A percentile compares a stretch with the other conserved stretches of the same genome.
phyloP scores from a whole-genome alignment of 2,888 invertebrate species.

The Lysandra bellargus region DNA sequence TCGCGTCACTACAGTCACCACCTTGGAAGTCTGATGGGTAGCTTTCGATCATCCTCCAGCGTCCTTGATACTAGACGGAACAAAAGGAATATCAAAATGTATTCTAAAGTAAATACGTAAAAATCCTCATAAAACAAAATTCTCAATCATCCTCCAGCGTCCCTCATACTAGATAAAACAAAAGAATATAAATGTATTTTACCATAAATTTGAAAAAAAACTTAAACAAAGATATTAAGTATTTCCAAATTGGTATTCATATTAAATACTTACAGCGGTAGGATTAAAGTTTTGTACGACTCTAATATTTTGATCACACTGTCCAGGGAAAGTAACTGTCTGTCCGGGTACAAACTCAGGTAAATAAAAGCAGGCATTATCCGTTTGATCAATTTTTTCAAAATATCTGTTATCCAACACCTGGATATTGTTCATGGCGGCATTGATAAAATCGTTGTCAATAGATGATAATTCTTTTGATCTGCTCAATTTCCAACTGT shows the following conservation, averaged over 20 bases:
- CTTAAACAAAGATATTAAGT: too few relatives aligned
- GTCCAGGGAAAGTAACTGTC: conserved; percentile 54
- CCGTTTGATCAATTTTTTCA: conserved; percentile 51
- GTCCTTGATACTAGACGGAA: conserved; percentile 47
- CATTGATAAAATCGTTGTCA: conserved; percentile 47
- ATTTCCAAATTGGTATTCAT: too few relatives aligned
- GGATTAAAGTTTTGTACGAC: conserved; percentile 53
- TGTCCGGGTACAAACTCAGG: conserved; percentile 51
- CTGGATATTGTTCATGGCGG: conserved; percentile 46
- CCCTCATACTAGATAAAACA: too few relatives aligned
- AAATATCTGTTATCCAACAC: conserved; percentile 55
- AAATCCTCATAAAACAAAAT: too few relatives aligned
- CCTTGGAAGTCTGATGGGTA: conserved; percentile 56
- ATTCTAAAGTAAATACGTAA: not conserved
- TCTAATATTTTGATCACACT: conserved; percentile 53
- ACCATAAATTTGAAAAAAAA: too few relatives aligned
- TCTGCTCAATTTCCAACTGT: conserved; percentile 66
- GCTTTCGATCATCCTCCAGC: conserved; percentile 59
- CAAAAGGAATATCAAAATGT: not conserved
- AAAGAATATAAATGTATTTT: too few relatives aligned
- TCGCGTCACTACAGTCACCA: conserved; percentile 57
- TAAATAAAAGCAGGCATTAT: conserved; percentile 57
- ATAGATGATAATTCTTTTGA: conserved; percentile 45
- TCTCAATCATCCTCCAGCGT: too few relatives aligned
- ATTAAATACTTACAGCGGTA: conserved; percentile 46